These are phyloP conservation scores for cat (Felis catus) DNA, from an alignment of 2,113 vertebrate species.

Conservation along the genomic window F.catus_Fca126_mat1.0 CM031419.1:14818501-14819000, in stretches of 20 bases:
- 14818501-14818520: background rate
- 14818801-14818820: background rate
- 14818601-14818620: background rate
- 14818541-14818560: background rate
- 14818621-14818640: slow-evolving; percentile 21
- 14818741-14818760: background rate
- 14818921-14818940: background rate
- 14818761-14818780: background rate
- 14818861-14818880: background rate
- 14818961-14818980: background rate
- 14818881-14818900: background rate
- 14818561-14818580: background rate
- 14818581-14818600: background rate
- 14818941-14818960: background rate
- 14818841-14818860: background rate
- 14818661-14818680: background rate
- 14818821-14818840: background rate
- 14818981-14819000: background rate
- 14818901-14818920: background rate
- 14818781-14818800: background rate
- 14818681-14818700: background rate
- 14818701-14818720: background rate
- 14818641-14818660: background rate
- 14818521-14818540: background rate
- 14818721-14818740: background rate